Evolutionary conservation across 2,888 invertebrate genomes (phyloP).

Genomic region (Cephalotes varians): DNA sequence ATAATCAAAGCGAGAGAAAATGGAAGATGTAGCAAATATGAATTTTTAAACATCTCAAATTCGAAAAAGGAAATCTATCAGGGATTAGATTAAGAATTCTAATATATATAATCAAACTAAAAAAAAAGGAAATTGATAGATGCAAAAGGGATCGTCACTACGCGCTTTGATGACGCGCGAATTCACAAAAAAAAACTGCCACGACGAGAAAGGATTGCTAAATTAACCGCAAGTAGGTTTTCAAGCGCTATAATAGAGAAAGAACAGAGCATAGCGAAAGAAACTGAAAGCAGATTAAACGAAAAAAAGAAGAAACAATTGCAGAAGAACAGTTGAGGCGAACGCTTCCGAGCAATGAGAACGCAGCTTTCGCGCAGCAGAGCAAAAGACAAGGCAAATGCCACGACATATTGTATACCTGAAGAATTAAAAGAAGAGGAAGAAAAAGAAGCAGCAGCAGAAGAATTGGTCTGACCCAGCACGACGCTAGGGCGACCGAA

Average conservation of each 20-base stretch:
- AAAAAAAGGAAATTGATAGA: neutral
- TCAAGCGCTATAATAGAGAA: neutral
- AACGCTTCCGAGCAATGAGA: slow-evolving; percentile 36
- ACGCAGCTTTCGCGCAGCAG: slow-evolving; percentile 65
- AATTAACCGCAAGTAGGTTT: slow-evolving; percentile 22
- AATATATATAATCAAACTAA: slow-evolving; percentile 36
- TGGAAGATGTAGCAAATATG: neutral
- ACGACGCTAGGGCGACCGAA: slow-evolving; percentile 75
- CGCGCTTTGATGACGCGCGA: neutral
- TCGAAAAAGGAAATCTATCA: slow-evolving; percentile 25
- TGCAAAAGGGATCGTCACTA: slow-evolving; percentile 9
- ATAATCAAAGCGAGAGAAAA: slow-evolving; percentile 29
- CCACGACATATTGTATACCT: neutral
- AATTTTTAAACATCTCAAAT: slow-evolving; percentile 3
- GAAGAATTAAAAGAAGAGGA: slow-evolving; percentile 15
- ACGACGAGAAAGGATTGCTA: slow-evolving; percentile 17
- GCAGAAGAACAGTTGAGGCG: neutral
- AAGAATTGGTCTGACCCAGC: slow-evolving; percentile 69
- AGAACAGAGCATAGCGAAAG: neutral
- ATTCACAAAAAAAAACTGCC: slow-evolving; percentile 22
- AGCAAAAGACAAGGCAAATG: slow-evolving; percentile 38
- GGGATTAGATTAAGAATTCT: slow-evolving; percentile 45
- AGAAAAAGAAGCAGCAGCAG: slow-evolving; percentile 56
- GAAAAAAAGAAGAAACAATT: neutral
- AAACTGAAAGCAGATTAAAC: slow-evolving; percentile 1